Base-by-base conservation (phyloP, 2,113 vertebrate genomes). In the Lophotis ruficrista region DNA sequence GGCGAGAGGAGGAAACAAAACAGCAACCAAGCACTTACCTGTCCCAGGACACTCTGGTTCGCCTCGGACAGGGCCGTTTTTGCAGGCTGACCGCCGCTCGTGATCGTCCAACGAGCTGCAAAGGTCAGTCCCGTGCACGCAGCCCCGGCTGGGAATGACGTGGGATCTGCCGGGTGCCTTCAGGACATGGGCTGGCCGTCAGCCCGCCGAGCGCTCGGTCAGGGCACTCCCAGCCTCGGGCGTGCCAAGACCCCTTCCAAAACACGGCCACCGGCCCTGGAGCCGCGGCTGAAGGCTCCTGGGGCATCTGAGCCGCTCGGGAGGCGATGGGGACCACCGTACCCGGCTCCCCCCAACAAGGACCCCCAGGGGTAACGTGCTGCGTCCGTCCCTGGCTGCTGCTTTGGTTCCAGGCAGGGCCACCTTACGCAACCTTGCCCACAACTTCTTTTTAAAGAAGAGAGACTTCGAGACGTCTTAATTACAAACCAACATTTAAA, bases 401-500 rank as follows among this genome's bases (percentile, higher is more conserved):
- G 23, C 6, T 28, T 7, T 10, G 19, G 30, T 20, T 25, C 19
- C 12, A 10, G 65, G 24, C 20, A 50, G 72, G 28, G n/a, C n/a
- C 16, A 8, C 38, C 20, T 54, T 23, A 28, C 10, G 24, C 56
- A 70, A 51, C 45, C 41, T 68, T 23, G 37, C 18, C 41, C 35
- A 8, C 24, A 11, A 2, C 31, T 64, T 33, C 58, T 54, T 10
- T 15, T 33, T 2, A 53, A 72, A 87, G 65, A 64, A 78, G 30
- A 41, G 53, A 90, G 77, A 37, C 95, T 86, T 16, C 3, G 53
- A 95, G 89, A 38, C 9, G 0, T 30, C 69, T 79, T 45, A 50
- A 27, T 95, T 96, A 96, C 80, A 95, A 97, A 97, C 69, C 23
- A 31, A 84, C 78, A 57, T 77, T 92, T 89, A 33, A 82, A 95